A percentile compares a stretch with the other conserved stretches of the same genome.
These are phyloP conservation scores for Pyrrhia umbra DNA, from an alignment of 2,888 invertebrate genomes.

Conservation along the genomic window DNA sequence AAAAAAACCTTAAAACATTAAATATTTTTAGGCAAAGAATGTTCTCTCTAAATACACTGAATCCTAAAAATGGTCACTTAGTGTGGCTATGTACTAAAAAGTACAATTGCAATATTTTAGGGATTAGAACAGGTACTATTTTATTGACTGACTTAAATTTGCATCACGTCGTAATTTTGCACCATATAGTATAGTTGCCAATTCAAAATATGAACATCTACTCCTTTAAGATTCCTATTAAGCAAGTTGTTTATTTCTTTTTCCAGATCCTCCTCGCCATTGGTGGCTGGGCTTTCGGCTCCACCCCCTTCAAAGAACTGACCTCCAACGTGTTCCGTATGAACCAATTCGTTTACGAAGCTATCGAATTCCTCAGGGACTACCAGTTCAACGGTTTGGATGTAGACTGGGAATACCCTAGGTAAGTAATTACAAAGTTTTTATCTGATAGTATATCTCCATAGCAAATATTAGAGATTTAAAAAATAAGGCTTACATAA, in stretches of 20 bases:
- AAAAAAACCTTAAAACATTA: no score
- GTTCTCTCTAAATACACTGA: no score
- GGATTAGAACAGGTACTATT: no score
- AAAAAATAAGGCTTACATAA: constrained; percentile 17
- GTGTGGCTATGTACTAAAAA: no score
- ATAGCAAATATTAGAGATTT: neutral
- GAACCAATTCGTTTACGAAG: constrained; percentile 98
- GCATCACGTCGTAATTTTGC: no score
- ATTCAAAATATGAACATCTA: no score
- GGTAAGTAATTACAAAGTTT: constrained; percentile 77
- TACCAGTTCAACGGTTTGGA: constrained; percentile 98
- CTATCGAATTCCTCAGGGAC: constrained; percentile 97
- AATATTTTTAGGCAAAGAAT: no score
- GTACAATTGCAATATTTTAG: no score
- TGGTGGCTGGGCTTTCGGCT: constrained; percentile 99
- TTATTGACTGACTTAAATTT: no score
- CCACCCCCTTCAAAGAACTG: constrained; percentile 97
- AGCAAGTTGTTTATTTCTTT: neutral
- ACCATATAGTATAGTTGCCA: no score
- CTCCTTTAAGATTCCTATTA: neutral
- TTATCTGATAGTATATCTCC: neutral
- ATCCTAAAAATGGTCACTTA: no score
- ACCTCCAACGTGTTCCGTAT: constrained; percentile 97
- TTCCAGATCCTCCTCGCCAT: constrained; percentile 94
- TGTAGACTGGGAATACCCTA: constrained; percentile 98